A percentile compares a stretch with the other conserved stretches of the same genome.
Evolutionary conservation across 92 coral and sea anemone genomes (phyloP).

Genomic region (Palythoa grandis): DNA sequence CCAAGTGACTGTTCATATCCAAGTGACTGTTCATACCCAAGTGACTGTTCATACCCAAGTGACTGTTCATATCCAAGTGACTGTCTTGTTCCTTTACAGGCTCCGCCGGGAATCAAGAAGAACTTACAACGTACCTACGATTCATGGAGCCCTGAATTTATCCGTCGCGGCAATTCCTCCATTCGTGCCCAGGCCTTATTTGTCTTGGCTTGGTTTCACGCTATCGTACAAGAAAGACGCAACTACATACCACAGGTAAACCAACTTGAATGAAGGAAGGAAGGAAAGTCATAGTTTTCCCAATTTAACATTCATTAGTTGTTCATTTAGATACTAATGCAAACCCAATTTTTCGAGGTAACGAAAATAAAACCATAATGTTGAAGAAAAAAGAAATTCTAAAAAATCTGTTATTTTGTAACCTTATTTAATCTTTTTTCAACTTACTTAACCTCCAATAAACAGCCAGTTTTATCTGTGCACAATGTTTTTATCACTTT

Average conservation of each 20-base stretch:
- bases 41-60: no score
- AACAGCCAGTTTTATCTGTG: no score
- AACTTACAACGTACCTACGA: constrained; percentile 97
- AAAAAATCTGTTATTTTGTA: no score
- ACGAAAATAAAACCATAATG: no score
- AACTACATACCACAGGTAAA: constrained; percentile 98
- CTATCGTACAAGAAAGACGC: constrained; percentile 92
- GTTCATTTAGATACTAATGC: no score
- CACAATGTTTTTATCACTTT: not conserved
- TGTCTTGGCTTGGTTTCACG: constrained; percentile 98
- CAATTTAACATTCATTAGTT: no score
- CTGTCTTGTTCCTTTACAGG: constrained; percentile 52
- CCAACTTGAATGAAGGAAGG: not conserved
- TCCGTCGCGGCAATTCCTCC: constrained; percentile 92
- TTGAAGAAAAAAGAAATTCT: no score
- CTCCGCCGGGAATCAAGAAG: constrained; percentile 99
- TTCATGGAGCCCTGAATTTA: constrained; percentile 95
- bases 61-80: not conserved
- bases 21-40: no score
- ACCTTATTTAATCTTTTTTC: no score
- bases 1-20: no score
- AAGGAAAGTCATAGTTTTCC: not conserved
- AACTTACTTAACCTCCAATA: no score
- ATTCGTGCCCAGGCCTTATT: constrained; percentile 99
- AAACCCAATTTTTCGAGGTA: no score